Base-by-base conservation (phyloP, 2,888 invertebrate species). In the Cataglyphis altisquamis region DNA sequence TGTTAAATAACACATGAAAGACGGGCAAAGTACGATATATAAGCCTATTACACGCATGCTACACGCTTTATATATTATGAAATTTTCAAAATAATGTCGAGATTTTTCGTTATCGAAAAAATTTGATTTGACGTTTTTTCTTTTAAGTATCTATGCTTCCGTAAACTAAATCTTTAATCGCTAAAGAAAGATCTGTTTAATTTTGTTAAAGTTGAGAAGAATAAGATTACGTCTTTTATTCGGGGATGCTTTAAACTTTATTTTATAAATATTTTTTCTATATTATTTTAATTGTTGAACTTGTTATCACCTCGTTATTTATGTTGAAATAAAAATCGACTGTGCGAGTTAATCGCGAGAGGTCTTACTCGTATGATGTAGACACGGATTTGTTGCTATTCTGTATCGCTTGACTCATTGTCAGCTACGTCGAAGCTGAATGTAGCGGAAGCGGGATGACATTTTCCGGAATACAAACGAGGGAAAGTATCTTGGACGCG, bases 381-480 rank as follows among this genome's bases (percentile, higher is more conserved):
- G 25, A 48, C 68, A 21, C 39, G 41, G 39, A 60, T 45, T 62
- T 32, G 48, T 12, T n/a, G 1, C 25, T 18, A 21, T 57, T 8
- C 39, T 12, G 60, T 39, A 32, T 48, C 12, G 15, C 10, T 21
- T 45, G 3, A 18, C 3, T 48, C 45, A 41, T 8, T 32, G 6
- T 48, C 48, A 36, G 55, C 67, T 29, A 8, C 25, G 39, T 55
- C 52, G 39, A 67, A 67, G 12, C 25, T 55, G 55, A 77, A 41
- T 15, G 67, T 41, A 41, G 29, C 68, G 77, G 77, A 77, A 77
- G 52, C 9, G 67, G n/a, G 39, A 39, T 77, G 67, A 70, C 70
- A 78, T 78, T 78, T 78, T 78, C 78, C 70, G 29, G 57, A 70
- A 78, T 78, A 70, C 41, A 68, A 78, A 78, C 41, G 57, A 78